A percentile compares a stretch with the other conserved stretches of the same genome.
Evolutionary conservation across 2,113 vertebrate species (phyloP).

Genomic region (Bufo gargarizans): DNA sequence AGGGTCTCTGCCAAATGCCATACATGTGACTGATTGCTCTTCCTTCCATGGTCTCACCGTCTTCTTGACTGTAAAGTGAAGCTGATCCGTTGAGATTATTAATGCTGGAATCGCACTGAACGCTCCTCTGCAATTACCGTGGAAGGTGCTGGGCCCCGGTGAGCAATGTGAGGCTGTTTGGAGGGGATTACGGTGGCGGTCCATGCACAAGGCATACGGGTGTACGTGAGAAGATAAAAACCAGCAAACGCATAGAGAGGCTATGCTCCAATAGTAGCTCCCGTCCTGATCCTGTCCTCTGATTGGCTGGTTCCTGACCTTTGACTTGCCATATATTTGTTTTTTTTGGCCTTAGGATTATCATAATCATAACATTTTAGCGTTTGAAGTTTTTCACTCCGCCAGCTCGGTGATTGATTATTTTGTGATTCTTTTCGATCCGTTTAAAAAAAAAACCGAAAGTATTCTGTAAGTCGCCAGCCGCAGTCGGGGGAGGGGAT

Average conservation of each 20-base stretch:
- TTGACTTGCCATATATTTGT: not conserved
- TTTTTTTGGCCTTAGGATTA: too few species aligned
- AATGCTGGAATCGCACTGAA: constrained; percentile 40
- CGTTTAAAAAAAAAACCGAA: not conserved
- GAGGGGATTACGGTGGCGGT: not conserved
- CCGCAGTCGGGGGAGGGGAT: too few species aligned
- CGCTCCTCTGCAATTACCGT: not conserved
- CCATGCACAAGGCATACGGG: too few species aligned
- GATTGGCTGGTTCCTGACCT: not conserved
- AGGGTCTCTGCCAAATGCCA: constrained; percentile 23
- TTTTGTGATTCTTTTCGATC: not conserved
- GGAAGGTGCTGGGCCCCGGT: not conserved
- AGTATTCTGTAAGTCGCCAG: not conserved
- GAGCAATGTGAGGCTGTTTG: not conserved
- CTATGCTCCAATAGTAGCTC: too few species aligned
- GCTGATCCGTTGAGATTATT: constrained; percentile 37
- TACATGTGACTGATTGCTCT: constrained; percentile 49
- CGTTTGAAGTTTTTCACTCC: too few species aligned
- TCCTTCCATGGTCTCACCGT: accelerated
- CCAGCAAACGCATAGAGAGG: too few species aligned
- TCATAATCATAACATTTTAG: too few species aligned
- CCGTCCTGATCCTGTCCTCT: not conserved
- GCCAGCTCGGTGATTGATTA: too few species aligned
- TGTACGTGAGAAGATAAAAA: too few species aligned
- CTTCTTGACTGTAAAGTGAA: constrained; percentile 45